Conservation (phyloP, 64 coral and sea anemone genomes). For the Pocillopora verrucosa region DNA sequence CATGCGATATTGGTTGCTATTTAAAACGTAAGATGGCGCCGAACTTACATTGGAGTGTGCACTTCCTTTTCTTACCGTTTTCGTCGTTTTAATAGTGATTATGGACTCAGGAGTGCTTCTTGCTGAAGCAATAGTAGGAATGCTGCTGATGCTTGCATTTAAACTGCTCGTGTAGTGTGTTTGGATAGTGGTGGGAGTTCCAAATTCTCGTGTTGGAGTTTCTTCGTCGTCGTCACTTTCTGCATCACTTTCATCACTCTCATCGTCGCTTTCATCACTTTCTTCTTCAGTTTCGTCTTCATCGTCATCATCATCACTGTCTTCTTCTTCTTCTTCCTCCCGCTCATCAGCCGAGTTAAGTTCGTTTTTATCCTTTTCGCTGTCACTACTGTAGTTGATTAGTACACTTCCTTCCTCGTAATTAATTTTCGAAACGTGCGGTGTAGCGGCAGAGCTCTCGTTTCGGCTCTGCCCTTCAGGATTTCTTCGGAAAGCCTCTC, state of each 20-base stretch:
- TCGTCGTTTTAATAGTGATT: not conserved
- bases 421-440: conserved; percentile 1
- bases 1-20: conserved; percentile 30
- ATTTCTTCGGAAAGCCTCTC: conserved; percentile 40
- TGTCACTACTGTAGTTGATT: conserved; percentile 27
- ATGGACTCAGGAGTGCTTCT: conserved; percentile 4
- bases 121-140: conserved; percentile 51
- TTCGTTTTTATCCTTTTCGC: not conserved
- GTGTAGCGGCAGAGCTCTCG: not conserved
- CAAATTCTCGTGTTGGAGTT: not conserved
- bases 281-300: not conserved
- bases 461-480: conserved; percentile 59
- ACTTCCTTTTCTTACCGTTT: conserved; percentile 10
- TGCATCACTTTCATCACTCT: not conserved
- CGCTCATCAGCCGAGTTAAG: not conserved
- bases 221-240: conserved; percentile 1
- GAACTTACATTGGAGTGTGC: conserved; percentile 17
- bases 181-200: conserved; percentile 1
- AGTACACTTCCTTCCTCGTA: conserved; percentile 38
- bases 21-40: conserved; percentile 38
- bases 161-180: conserved; percentile 51
- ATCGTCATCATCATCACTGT: not conserved
- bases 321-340: conserved; percentile 5
- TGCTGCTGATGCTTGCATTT: conserved; percentile 51
- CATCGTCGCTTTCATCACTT: not conserved